Evolutionary conservation across 2,888 invertebrate species (phyloP), one percentile per base, ranked within the genome.

Genomic region (Vesta saturnalis): DNA sequence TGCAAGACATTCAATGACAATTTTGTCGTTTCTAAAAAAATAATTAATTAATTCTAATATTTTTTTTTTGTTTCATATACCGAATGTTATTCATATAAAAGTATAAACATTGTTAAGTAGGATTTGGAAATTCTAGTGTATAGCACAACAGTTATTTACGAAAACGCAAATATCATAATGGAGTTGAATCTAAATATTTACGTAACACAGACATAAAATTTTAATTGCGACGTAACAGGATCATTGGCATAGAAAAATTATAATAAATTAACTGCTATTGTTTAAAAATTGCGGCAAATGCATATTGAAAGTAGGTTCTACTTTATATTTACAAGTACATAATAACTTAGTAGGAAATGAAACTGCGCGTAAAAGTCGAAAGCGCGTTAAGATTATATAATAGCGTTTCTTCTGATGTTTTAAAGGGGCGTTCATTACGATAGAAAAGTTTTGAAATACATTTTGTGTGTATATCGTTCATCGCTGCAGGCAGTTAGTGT

Each of bases 311-410:
- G 70, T 70, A 64, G 67, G 58, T 52, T 2, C 19, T 52, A 19
- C 52, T 52, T 52, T 52, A 18, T 12, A 52, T 52, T 52, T 21
- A 19, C 52, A 52, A 52, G 52, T 52, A 52, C 52, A 52, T 52
- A 63, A 67, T 56, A 52, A 52, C 54, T 21, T 64, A 70, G 62
- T 69, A 72, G 72, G 74, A 74, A 74, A 74, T 72, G 70, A 72
- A 73, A 69, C 70, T 72, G 70, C 69, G 72, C 73, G 73, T 70
- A 67, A 67, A 64, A 73, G 69, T 73, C 70, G 73, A 74, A 75
- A 74, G 73, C 70, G 69, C 69, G 64, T 58, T 60, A 67, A 61
- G 64, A 65, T 72, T 75, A 70, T 70, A 69, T 71, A 69, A 71
- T 47, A 62, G 52, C 60, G 58, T 52, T 65, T 58, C 65, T 69